phyloP scores from a whole-genome alignment of 2,888 invertebrate species.

The Parnassius apollo region DNA sequence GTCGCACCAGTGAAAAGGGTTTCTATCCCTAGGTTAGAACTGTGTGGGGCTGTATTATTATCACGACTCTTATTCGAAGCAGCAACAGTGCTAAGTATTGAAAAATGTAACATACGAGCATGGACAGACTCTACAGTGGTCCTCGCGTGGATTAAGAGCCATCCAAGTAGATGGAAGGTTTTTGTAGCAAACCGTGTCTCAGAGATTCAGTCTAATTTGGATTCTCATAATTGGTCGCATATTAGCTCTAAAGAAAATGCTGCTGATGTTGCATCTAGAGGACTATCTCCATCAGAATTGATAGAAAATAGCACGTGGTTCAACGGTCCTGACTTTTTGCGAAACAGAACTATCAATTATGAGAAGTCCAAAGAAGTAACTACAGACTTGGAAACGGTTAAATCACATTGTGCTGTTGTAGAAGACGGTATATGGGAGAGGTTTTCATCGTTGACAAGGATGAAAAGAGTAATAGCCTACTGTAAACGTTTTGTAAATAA shows the following conservation, averaged over 20 bases:
- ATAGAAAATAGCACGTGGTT: too few relatives aligned
- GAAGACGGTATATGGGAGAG: too few relatives aligned
- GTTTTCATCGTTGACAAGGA: too few relatives aligned
- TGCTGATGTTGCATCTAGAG: conserved; percentile 28
- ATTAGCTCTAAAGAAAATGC: conserved; percentile 27
- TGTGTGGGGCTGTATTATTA: conserved; percentile 33
- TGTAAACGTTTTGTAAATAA: too few relatives aligned
- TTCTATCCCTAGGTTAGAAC: conserved; percentile 32
- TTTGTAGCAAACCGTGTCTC: conserved; percentile 29
- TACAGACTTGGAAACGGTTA: too few relatives aligned
- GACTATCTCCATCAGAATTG: not conserved
- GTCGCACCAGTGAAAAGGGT: conserved; percentile 26
- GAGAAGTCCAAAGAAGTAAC: too few relatives aligned
- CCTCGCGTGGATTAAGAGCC: conserved; percentile 27
- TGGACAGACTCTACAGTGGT: conserved; percentile 31
- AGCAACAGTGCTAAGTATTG: not conserved
- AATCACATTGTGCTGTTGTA: too few relatives aligned
- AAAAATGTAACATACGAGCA: conserved; percentile 11
- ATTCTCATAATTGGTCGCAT: not conserved
- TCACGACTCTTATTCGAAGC: conserved; percentile 16
- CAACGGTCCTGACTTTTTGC: too few relatives aligned
- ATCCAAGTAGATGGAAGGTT: conserved; percentile 27
- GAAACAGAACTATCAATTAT: too few relatives aligned
- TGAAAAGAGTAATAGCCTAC: too few relatives aligned
- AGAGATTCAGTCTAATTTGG: conserved; percentile 15